These are phyloP conservation scores for Passerculus sandwichensis DNA, from an alignment of 2,797 vertebrate genomes.

Conservation along the genomic window DNA sequence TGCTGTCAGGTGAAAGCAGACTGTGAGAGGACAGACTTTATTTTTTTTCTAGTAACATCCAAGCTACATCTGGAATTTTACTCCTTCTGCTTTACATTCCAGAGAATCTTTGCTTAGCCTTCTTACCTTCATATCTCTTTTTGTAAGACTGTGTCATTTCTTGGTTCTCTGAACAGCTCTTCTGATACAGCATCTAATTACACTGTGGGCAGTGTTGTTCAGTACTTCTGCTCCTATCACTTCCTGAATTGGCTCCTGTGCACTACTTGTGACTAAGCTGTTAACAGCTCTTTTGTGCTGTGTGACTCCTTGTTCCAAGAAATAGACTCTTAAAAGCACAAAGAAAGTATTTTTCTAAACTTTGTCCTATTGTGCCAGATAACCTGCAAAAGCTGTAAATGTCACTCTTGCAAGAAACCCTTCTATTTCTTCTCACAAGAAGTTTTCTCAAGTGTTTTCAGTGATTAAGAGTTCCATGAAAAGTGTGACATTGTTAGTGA, in stretches of 20 bases:
- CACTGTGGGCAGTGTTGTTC: not conserved
- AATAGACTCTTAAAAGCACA: not conserved
- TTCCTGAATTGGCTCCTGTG: slow-evolving; percentile 18
- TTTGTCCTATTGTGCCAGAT: not conserved
- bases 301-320: slow-evolving; percentile 16
- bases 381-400: not conserved
- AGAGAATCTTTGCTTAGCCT: not conserved
- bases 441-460: not conserved
- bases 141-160: not conserved
- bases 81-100: not conserved
- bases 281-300: slow-evolving; percentile 13
- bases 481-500: not conserved
- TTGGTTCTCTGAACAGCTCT: not conserved
- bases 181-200: slow-evolving; percentile 9
- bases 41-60: not conserved
- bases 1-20: not conserved
- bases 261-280: not conserved
- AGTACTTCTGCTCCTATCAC: not conserved
- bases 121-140: not conserved
- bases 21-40: not conserved
- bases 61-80: not conserved
- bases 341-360: not conserved
- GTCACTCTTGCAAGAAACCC: not conserved
- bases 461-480: not conserved
- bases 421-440: not conserved